Evolutionary conservation across 2,888 invertebrate genomes (phyloP).

Genomic region (Mylabris sibirica): DNA sequence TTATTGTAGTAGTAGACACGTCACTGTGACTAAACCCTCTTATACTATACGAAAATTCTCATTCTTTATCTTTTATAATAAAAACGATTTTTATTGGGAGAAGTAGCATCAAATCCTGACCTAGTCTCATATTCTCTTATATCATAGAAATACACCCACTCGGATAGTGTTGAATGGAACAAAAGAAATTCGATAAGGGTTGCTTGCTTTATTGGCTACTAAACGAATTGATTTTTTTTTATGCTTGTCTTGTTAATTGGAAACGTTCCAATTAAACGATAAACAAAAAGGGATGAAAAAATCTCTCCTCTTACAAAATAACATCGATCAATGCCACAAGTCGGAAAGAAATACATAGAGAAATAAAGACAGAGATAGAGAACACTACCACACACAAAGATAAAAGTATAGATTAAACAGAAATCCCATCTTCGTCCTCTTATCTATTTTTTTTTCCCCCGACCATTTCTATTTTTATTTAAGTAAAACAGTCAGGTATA

Average conservation of each 20-base stretch:
- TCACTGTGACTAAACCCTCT: too few species aligned
- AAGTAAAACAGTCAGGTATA: neutral
- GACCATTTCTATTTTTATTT: neutral
- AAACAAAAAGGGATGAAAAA: neutral
- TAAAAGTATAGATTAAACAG: neutral
- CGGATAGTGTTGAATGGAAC: too few species aligned
- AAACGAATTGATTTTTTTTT: neutral
- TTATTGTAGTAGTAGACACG: too few species aligned
- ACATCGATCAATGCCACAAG: neutral
- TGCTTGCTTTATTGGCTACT: neutral
- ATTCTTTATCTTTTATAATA: too few species aligned
- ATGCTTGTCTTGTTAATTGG: neutral
- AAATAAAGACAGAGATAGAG: too few species aligned
- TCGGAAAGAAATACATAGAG: neutral
- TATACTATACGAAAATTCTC: too few species aligned
- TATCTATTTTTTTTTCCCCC: neutral
- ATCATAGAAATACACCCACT: neutral
- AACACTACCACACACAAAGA: neutral
- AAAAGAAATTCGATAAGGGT: neutral
- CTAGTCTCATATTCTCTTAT: neutral
- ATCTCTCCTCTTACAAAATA: neutral
- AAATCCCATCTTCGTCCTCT: neutral
- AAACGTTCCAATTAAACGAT: neutral
- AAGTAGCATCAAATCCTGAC: neutral
- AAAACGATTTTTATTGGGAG: neutral